Base-by-base conservation (phyloP, 2,113 vertebrate species). In the Pollachius pollachius region DNA sequence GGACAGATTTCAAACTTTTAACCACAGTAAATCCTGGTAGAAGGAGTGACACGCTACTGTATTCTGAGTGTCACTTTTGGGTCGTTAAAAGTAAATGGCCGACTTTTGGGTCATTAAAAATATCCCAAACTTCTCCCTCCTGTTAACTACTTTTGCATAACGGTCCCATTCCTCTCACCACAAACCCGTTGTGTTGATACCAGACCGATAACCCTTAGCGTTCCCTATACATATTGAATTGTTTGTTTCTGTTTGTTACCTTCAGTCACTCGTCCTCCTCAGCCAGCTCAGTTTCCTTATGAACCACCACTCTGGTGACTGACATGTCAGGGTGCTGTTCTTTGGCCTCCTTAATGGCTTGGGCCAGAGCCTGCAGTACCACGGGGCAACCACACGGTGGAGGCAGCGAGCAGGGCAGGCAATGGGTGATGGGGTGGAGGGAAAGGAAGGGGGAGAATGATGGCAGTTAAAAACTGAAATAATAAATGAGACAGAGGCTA, bases 301-400 rank as follows among this genome's bases (percentile, higher is more conserved):
- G 97, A 81, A 99, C 97, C 79, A 99, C 97, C 86, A 99, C 97
- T 86, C 95, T 93, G 0, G 97, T 99, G 78, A 99, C 97, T n/a
- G 97, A 96, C 97, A 99, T 99, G 89, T 99, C 97, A 70, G 97
- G 97, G 91, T 99, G 97, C 89, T 99, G 97, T 87, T 98, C 96
- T 94, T 96, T 94, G 93, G 96, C 97, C 94, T 99, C 97, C 92
- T 96, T 96, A 89, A 99, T 99, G 81, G 97, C 97, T 89, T 98
- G 96, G 84, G 97, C 97, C 92, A 99, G 89, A 12, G 97, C 97
- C 97, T 99, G 75, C 80, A 78, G 82, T 70, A 81, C 62, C 82
- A 1, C 16, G 61, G 68, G 30, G 73, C 66, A 74, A 65, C 78
- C 81, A 85, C 77, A 70, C 11, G 34, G 76, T 69, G 85, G 75